Conservation (phyloP, 2,113 vertebrate genomes). For the Oxygymnocypris stewartii region DNA sequence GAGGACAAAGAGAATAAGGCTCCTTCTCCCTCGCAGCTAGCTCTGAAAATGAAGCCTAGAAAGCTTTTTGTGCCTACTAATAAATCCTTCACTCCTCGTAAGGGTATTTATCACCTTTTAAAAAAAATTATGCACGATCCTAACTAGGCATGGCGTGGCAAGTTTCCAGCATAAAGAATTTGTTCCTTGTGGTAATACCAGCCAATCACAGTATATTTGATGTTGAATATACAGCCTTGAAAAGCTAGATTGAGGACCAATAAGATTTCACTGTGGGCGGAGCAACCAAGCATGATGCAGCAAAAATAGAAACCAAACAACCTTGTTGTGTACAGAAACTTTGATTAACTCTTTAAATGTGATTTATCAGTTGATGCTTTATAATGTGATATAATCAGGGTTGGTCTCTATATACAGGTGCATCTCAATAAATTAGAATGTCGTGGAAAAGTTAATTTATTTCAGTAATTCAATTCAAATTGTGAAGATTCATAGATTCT, state of each 20-base stretch:
- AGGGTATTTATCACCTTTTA: slow-evolving; percentile 20
- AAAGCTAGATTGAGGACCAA: not conserved
- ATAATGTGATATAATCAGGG: not conserved
- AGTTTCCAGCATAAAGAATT: not conserved
- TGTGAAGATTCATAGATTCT: too few species aligned
- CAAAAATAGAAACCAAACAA: not conserved
- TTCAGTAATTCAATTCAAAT: too few species aligned
- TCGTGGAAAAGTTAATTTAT: too few species aligned
- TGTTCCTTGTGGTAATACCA: not conserved
- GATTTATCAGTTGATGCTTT: not conserved
- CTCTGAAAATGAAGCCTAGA: slow-evolving; percentile 70
- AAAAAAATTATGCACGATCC: not conserved
- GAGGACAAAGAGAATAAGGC: slow-evolving; percentile 61
- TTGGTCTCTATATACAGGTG: not conserved
- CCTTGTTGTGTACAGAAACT: not conserved
- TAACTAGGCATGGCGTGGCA: not conserved
- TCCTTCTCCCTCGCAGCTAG: slow-evolving; percentile 28
- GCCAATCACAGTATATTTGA: not conserved
- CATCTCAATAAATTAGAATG: too few species aligned
- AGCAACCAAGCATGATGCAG: not conserved
- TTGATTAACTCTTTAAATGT: not conserved
- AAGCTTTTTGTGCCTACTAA: slow-evolving; percentile 72
- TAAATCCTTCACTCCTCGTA: slow-evolving; percentile 24
- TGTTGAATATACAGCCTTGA: not conserved
- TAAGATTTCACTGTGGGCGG: too few species aligned